Base-by-base conservation (phyloP, 2,888 invertebrate genomes). In the Ormyrus rosae region DNA sequence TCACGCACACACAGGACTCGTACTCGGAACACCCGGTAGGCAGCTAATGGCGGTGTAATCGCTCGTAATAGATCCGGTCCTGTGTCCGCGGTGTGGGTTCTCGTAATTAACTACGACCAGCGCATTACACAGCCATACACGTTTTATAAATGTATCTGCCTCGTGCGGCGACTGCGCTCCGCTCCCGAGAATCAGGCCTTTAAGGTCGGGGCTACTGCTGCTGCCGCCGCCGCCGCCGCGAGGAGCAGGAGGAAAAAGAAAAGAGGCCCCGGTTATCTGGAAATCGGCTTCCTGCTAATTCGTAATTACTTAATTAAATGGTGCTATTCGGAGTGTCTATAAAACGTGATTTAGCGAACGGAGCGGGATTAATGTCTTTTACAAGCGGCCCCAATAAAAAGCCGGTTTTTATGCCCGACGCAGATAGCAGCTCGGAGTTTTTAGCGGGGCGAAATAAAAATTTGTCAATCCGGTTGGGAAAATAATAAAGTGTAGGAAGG, bases 1-100 rank as follows among this genome's bases (percentile, higher is more conserved):
- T 34, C 34, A 34, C 55, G 45, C 46, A 7, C 34, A 60, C 34
- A 10, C 53, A 0, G 7, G 8, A 10, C 86, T 9, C 46, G 46
- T 8, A 55, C 34, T 58, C 51, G 34, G 74, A 88, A 88, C 87
- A 87, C 87, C 87, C 86, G 85, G 88, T 88, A 86, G 87, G 87
- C 88, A 88, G 88, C 88, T 88, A 88, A 88, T 88, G 88, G 88
- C 88, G 86, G 86, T 87, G 88, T 88, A 88, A 88, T 88, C 86
- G 88, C 85, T 87, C 84, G 87, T 88, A 88, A 88, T 87, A 86
- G 88, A 86, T 87, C 87, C 86, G 85, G 87, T 87, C 34, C 34
- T 34, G 34, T 4, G 34, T 34, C 86, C 84, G 83, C 84, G 84
- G 84, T 83, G 84, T 84, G 83, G 84, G 83, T 84, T 84, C 85